phyloP scores from a whole-genome alignment of 1,140 invertebrate genomes.

The Adelges cooleyi region DNA sequence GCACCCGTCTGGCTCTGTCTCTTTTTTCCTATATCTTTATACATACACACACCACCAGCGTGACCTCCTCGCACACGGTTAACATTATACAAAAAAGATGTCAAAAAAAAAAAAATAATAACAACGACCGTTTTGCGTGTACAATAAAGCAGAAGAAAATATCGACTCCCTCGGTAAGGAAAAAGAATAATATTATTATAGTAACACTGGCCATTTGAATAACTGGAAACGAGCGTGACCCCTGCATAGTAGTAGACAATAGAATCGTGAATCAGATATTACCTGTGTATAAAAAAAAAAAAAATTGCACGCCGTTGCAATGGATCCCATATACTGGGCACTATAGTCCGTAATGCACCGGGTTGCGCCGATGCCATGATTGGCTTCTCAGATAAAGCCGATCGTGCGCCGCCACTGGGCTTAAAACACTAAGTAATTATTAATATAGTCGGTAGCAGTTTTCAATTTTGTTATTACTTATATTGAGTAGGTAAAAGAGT shows the following conservation, averaged over 20 bases:
- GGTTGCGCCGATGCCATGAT: neutral
- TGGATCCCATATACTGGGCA: no score
- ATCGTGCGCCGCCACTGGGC: no score
- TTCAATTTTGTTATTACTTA: no score
- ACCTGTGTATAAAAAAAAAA: neutral
- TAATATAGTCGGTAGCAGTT: no score
- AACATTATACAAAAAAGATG: neutral
- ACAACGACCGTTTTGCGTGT: neutral
- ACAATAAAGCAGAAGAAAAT: neutral
- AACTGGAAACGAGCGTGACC: slow-evolving; percentile 3
- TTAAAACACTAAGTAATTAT: no score
- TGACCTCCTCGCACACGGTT: no score
- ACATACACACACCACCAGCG: no score
- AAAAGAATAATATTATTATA: neutral
- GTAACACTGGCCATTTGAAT: neutral
- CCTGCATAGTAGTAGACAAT: neutral
- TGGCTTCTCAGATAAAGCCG: no score
- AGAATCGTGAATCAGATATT: slow-evolving; percentile 23
- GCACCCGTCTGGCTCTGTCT: neutral
- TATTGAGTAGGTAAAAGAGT: no score
- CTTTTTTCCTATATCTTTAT: no score
- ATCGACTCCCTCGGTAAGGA: neutral
- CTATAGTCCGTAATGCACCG: neutral
- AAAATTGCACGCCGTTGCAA: neutral
- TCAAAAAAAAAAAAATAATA: neutral